Percentiles rank a stretch among this genome's conserved stretches.
These are phyloP conservation scores for Pyralis farinalis DNA, from an alignment of 2,888 invertebrate genomes.

Conservation along the genomic window DNA sequence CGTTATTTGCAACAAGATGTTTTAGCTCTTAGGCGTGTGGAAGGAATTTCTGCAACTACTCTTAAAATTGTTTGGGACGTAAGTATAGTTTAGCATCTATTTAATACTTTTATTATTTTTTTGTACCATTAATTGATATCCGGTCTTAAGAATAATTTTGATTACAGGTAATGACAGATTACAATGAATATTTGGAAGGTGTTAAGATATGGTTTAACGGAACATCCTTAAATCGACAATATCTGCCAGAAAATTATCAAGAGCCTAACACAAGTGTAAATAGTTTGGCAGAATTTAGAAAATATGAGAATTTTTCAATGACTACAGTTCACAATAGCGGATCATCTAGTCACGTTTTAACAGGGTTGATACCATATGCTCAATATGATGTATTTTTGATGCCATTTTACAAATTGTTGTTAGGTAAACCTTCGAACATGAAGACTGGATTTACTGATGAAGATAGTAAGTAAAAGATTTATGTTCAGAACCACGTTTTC, in stretches of 20 bases:
- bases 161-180: constrained; percentile 71
- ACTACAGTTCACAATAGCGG: constrained; percentile 86
- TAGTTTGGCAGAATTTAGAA: constrained; percentile 56
- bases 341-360: constrained; percentile 87
- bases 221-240: constrained; percentile 57
- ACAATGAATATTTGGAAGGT: constrained; percentile 83
- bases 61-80: constrained; percentile 92
- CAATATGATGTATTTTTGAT: constrained; percentile 96
- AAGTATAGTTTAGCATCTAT: constrained; percentile 39
- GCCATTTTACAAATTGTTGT: constrained; percentile 92
- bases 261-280: constrained; percentile 51
- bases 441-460: constrained; percentile 92
- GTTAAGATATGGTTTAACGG: constrained; percentile 83
- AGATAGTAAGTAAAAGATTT: constrained; percentile 81
- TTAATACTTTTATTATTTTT: neutral
- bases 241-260: constrained; percentile 44
- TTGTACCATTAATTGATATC: too few relatives aligned
- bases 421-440: constrained; percentile 96
- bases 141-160: neutral
- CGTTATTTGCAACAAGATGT: constrained; percentile 89
- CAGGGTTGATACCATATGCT: constrained; percentile 90
- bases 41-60: constrained; percentile 87
- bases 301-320: constrained; percentile 83
- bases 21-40: constrained; percentile 85
- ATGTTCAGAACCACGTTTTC: constrained; percentile 1